A percentile compares a stretch with the other conserved stretches of the same genome.
These are phyloP conservation scores for Chrysogorgia sp. DNA, from an alignment of 92 coral and sea anemone genomes.

Conservation along the genomic window DNA sequence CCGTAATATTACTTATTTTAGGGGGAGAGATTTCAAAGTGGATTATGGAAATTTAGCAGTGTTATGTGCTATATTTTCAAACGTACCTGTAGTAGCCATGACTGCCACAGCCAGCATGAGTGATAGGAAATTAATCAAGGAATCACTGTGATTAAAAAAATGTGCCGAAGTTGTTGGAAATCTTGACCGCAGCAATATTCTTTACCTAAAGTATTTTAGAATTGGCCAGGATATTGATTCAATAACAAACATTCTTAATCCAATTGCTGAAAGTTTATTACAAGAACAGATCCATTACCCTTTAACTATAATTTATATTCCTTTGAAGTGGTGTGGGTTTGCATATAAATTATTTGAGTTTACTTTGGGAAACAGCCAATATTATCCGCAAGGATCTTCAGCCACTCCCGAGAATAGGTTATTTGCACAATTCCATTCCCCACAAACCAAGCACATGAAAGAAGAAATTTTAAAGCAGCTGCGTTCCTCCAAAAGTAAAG, in stretches of 20 bases:
- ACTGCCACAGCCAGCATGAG: slow-evolving; percentile 50
- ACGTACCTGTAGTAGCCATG: slow-evolving; percentile 42
- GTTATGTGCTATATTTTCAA: slow-evolving; percentile 39
- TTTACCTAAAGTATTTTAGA: slow-evolving; percentile 37
- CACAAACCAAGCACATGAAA: slow-evolving; percentile 57
- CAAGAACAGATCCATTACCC: slow-evolving; percentile 32
- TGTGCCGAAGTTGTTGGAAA: slow-evolving; percentile 32
- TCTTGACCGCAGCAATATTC: slow-evolving; percentile 44
- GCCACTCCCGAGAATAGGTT: slow-evolving; percentile 12
- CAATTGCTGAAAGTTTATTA: slow-evolving; percentile 44
- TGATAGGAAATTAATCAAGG: slow-evolving; percentile 30
- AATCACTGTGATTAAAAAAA: slow-evolving; percentile 22
- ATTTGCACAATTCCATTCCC: too few relatives aligned
- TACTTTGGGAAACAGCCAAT: slow-evolving; percentile 4
- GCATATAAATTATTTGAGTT: slow-evolving; percentile 16
- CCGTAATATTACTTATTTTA: background rate
- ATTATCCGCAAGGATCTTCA: slow-evolving; percentile 14
- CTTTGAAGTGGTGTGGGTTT: slow-evolving; percentile 38
- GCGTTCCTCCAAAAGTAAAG: slow-evolving; percentile 17
- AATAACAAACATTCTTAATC: slow-evolving; percentile 27
- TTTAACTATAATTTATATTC: slow-evolving; percentile 28
- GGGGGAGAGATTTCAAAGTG: slow-evolving; percentile 42
- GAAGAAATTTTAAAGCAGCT: slow-evolving; percentile 51
- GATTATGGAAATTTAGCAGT: slow-evolving; percentile 20
- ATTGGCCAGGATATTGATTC: slow-evolving; percentile 37